phyloP scores from a whole-genome alignment of 2,888 invertebrate genomes.

The Chromoteleia sp. region DNA sequence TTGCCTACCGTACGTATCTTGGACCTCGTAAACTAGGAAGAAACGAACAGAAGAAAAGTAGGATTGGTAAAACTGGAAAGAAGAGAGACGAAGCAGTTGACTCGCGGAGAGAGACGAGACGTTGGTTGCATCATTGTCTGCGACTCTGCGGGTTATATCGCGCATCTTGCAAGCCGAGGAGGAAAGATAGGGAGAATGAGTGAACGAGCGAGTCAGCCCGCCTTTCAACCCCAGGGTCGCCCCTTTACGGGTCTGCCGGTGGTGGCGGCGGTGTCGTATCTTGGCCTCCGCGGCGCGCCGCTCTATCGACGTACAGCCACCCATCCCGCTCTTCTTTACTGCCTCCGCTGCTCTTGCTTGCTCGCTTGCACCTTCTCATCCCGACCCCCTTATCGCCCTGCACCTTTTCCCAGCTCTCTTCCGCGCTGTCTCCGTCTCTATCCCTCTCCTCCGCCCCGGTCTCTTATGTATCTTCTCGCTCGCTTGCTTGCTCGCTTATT shows the following conservation, averaged over 20 bases:
- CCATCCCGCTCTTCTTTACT: conserved; percentile 62
- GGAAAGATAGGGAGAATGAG: conserved; percentile 61
- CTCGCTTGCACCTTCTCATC: conserved; percentile 68
- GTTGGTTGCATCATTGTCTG: conserved; percentile 72
- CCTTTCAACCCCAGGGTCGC: conserved; percentile 71
- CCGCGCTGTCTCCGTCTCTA: conserved; percentile 28
- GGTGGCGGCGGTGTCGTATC: conserved; percentile 85
- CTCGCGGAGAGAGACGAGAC: conserved; percentile 47
- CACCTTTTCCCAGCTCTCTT: conserved; percentile 55
- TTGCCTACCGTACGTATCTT: conserved; percentile 17
- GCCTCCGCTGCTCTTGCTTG: conserved; percentile 64
- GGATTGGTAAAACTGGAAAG: conserved; percentile 69
- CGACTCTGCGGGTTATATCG: conserved; percentile 66
- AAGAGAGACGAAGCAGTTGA: conserved; percentile 61
- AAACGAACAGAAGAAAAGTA: conserved; percentile 62
- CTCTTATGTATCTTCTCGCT: conserved; percentile 69
- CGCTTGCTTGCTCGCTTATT: conserved; percentile 46
- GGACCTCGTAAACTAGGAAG: conserved; percentile 35
- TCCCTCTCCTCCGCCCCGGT: conserved; percentile 15
- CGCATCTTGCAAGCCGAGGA: conserved; percentile 72
- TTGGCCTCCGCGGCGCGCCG: conserved; percentile 85
- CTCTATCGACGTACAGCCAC: conserved; percentile 84
- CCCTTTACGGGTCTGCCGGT: conserved; percentile 83
- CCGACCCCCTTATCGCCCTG: conserved; percentile 52
- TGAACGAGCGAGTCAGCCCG: conserved; percentile 62